Conservation (phyloP, 2,888 invertebrate genomes). For the Platerodrilus igneus region DNA sequence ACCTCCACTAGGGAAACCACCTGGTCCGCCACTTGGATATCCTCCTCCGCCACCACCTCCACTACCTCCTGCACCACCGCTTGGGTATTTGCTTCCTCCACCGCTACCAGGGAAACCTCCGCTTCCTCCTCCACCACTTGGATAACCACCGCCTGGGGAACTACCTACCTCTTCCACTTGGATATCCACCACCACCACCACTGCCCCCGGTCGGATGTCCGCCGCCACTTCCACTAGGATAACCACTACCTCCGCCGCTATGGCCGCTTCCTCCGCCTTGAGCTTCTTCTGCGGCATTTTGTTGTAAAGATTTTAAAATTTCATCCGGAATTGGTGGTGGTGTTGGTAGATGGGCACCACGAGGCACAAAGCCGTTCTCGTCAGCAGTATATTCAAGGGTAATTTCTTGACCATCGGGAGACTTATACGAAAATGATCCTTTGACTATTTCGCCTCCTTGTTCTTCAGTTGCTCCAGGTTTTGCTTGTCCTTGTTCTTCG, state of each 20-base stretch:
- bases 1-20: constrained; percentile 26
- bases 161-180: too few relatives aligned
- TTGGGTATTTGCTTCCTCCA: constrained; percentile 31
- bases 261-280: constrained; percentile 31
- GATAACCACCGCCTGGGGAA: constrained; percentile 31
- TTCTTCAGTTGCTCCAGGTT: constrained; percentile 55
- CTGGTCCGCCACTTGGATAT: constrained; percentile 22
- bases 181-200: constrained; percentile 29
- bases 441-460: constrained; percentile 54
- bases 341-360: constrained; percentile 57
- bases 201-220: constrained; percentile 30
- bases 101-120: too few relatives aligned
- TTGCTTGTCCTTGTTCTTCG: constrained; percentile 58
- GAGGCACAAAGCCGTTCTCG: constrained; percentile 62
- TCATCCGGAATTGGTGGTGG: constrained; percentile 64
- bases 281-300: constrained; percentile 50
- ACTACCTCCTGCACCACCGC: constrained; percentile 30
- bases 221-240: constrained; percentile 25
- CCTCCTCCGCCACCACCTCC: constrained; percentile 30
- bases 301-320: constrained; percentile 55
- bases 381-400: constrained; percentile 61
- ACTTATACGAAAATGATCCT: constrained; percentile 61
- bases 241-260: constrained; percentile 28
- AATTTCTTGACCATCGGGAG: constrained; percentile 60
- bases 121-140: constrained; percentile 32